Evolutionary conservation across 2,888 invertebrate species (phyloP).

Genomic region (Drosophila paramelanica): DNA sequence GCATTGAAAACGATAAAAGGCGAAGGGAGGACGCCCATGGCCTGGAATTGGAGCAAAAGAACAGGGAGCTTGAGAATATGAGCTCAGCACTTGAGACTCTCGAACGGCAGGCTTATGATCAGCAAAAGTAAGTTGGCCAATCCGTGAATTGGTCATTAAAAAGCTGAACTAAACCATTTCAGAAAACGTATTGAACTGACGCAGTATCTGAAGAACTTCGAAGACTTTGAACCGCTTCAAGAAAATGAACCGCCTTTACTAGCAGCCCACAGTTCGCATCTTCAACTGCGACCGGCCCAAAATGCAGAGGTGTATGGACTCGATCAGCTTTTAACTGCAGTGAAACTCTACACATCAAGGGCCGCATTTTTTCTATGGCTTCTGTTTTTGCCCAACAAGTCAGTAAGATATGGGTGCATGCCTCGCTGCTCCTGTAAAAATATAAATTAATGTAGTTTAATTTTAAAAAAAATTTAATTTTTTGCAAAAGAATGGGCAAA

Average conservation of each 20-base stretch:
- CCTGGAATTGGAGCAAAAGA: constrained; percentile 48
- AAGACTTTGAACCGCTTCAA: background rate
- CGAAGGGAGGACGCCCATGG: constrained; percentile 43
- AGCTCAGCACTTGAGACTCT: constrained; percentile 24
- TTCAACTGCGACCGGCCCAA: background rate
- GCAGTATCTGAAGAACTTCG: background rate
- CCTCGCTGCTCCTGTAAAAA: background rate
- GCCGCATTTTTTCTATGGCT: constrained; percentile 12
- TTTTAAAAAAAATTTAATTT: background rate
- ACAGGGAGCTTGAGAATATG: constrained; percentile 28
- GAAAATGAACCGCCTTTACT: background rate
- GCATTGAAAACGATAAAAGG: constrained; percentile 33
- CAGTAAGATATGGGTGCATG: constrained; percentile 22
- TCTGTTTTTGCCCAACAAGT: constrained; percentile 21
- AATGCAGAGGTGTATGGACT: background rate
- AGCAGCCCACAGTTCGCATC: background rate
- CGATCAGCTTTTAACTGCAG: constrained; percentile 1
- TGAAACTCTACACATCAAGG: background rate
- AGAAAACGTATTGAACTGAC: constrained; percentile 14
- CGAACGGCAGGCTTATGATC: background rate
- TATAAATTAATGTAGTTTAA: constrained; percentile 1
- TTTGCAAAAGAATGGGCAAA: constrained; percentile 84
- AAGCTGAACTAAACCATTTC: background rate
- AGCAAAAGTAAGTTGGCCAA: constrained; percentile 16
- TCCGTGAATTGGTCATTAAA: background rate